Evolutionary conservation across 2,113 vertebrate species (phyloP), one percentile per base, ranked within the genome.

Genomic region (Micronycteris hirsuta): DNA sequence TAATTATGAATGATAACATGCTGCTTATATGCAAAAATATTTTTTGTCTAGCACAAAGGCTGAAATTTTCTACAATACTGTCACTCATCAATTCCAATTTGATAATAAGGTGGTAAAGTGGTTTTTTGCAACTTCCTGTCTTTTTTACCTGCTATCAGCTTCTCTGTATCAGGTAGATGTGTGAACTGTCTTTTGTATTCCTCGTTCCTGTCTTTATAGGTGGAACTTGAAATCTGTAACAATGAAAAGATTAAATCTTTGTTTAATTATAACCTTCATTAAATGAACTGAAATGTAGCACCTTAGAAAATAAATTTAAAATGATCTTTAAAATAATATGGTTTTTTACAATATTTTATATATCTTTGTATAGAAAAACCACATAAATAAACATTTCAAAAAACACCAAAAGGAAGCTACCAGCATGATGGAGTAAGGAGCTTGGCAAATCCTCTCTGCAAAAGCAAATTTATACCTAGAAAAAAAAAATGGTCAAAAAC

Each of bases 111-210:
- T 26, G 77, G 82, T 41, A 89, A 92, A 63, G 94, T 3, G 82
- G 19, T 4, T n/a, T 94, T 97, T n/a, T 81, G 12, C 20, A 91
- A 43, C 61, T 45, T 81, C 78, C 56, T 89, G 36, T 80, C 61
- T 3, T 14, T 95, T 99, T 99, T 98, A 99, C 99, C 99, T 96
- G 99, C 98, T 97, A 99, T 97, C 31, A 99, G 98, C 94, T 95
- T 99, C 97, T 99, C 99, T 0, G 99, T 98, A 86, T 99, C 99
- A 4, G 99, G 99, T 24, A 99, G 96, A 67, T 99, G 99, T 97
- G 98, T 99, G 96, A 99, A 99, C 67, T 99, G 97, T 97, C 98
- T 99, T 97, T 98, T 99, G 96, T 99, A 99, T 97, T 99, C 99
- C 7, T 99, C 99, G 4, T 98, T 98, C 93, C 98, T 99, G 88